Evolutionary conservation across 2,797 vertebrate species (phyloP).

Genomic region (Notoglanidium macrostoma): DNA sequence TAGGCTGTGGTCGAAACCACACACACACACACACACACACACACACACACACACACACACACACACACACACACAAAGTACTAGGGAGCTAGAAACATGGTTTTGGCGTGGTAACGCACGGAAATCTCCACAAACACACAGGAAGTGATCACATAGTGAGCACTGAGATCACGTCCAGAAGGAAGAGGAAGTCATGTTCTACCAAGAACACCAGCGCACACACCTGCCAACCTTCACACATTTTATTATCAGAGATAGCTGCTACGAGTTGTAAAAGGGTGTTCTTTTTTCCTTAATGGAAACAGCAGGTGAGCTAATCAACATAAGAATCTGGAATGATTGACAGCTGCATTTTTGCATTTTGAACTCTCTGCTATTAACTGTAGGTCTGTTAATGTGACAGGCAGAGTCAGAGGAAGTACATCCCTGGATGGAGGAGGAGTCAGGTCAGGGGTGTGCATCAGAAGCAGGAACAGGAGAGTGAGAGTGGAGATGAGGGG

Average conservation of each 20-base stretch:
- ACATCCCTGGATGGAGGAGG: background rate
- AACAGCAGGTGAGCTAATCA: background rate
- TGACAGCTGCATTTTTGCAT: background rate
- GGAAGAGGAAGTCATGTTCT: background rate
- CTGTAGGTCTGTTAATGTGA: background rate
- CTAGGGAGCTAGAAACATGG: background rate
- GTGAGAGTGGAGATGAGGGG: conserved; percentile 5
- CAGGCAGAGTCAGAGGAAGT: background rate
- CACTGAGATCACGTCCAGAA: background rate
- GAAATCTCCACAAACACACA: background rate
- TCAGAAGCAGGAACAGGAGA: background rate
- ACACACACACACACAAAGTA: background rate
- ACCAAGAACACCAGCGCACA: background rate
- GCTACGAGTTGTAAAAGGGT: background rate
- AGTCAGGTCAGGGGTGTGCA: background rate
- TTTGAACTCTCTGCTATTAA: background rate
- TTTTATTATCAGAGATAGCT: background rate
- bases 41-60: background rate
- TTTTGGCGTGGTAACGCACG: background rate
- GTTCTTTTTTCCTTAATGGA: background rate
- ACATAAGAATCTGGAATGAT: background rate
- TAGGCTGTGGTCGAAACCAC: background rate
- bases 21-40: conserved; percentile 3
- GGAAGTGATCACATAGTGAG: background rate
- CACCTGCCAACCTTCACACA: background rate